A percentile compares a stretch with the other conserved stretches of the same genome.
Conservation (phyloP, 2,888 invertebrate species). For the Thymelicus sylvestris region DNA sequence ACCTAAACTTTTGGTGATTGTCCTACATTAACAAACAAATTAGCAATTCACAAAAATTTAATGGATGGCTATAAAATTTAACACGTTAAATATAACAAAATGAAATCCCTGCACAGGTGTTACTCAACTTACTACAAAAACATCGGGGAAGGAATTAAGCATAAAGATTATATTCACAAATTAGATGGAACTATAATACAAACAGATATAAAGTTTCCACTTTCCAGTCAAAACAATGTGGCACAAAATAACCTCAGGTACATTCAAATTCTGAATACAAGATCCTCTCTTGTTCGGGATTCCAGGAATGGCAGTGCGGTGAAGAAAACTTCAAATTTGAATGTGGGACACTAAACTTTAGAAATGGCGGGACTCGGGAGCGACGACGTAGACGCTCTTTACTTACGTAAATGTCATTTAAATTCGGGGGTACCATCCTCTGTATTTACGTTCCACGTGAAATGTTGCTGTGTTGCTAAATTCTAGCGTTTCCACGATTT, state of each 20-base stretch:
- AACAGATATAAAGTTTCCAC: slow-evolving; percentile 21
- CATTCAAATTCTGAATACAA: slow-evolving; percentile 58
- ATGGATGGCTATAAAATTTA: no score
- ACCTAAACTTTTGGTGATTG: no score
- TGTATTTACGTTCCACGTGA: slow-evolving; percentile 38
- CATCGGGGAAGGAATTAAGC: no score
- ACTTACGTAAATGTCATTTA: slow-evolving; percentile 50
- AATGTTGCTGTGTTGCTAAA: slow-evolving; percentile 38
- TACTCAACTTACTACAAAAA: no score
- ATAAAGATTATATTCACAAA: not conserved
- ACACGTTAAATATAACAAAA: no score
- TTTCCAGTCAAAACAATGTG: slow-evolving; percentile 43
- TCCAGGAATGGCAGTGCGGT: slow-evolving; percentile 51
- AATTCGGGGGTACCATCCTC: slow-evolving; percentile 35
- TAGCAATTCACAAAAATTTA: no score
- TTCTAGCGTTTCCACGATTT: slow-evolving; percentile 37
- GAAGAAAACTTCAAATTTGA: slow-evolving; percentile 68
- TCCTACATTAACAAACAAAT: no score
- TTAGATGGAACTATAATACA: not conserved
- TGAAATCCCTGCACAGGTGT: no score
- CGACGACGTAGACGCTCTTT: slow-evolving; percentile 48
- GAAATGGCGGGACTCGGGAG: slow-evolving; percentile 56
- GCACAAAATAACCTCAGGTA: slow-evolving; percentile 34
- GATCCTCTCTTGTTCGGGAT: slow-evolving; percentile 50
- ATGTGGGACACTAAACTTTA: slow-evolving; percentile 66